These are phyloP conservation scores for Allygus modestus DNA, from an alignment of 2,888 invertebrate species.

Conservation along the genomic window DNA sequence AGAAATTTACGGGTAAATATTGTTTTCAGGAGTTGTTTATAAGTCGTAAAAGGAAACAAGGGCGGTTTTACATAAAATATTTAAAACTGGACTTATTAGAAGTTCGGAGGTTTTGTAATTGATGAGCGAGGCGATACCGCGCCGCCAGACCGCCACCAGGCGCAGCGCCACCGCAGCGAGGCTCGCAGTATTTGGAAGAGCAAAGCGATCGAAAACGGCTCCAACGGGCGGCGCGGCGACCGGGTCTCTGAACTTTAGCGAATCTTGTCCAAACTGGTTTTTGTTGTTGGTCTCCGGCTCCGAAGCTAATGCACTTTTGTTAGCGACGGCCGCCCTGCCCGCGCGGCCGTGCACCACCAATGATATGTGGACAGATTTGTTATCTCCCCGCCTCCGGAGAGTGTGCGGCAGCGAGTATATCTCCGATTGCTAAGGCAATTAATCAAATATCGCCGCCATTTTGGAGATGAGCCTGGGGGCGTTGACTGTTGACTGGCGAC, in stretches of 20 bases:
- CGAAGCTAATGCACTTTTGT: conserved; percentile 53
- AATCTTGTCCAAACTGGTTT: conserved; percentile 56
- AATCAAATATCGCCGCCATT: conserved; percentile 40
- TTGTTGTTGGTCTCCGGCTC: conserved; percentile 57
- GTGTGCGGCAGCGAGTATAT: conserved; percentile 16
- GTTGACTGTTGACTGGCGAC: neutral
- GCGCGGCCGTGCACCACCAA: neutral
- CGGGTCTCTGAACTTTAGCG: conserved; percentile 56
- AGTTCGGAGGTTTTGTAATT: too few relatives aligned
- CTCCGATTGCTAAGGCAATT: conserved; percentile 36
- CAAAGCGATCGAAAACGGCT: conserved; percentile 56
- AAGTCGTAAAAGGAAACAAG: too few relatives aligned
- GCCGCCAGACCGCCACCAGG: neutral
- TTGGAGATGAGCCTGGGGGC: conserved; percentile 27
- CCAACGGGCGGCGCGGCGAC: conserved; percentile 27
- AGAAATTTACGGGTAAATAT: too few relatives aligned
- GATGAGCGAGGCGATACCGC: too few relatives aligned
- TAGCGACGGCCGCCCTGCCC: neutral
- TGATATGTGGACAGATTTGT: conserved; percentile 25
- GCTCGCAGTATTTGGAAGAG: conserved; percentile 38
- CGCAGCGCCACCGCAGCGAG: neutral
- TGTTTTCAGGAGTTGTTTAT: too few relatives aligned
- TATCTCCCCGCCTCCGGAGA: neutral
- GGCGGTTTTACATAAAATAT: too few relatives aligned
- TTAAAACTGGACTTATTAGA: too few relatives aligned